Evolutionary conservation across 2,888 invertebrate genomes (phyloP).

Genomic region (Drosophila koepferae): DNA sequence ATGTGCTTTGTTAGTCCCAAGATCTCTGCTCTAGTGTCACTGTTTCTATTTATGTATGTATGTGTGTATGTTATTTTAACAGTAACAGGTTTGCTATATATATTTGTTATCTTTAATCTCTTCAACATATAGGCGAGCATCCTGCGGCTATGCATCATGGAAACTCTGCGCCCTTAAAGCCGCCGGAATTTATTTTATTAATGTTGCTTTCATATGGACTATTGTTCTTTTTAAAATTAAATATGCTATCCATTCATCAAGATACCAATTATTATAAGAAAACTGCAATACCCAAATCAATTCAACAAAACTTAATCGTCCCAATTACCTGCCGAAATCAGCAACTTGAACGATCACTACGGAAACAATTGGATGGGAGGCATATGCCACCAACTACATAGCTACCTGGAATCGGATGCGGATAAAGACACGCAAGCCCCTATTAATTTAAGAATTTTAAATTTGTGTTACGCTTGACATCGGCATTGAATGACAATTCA

Average conservation of each 20-base stretch:
- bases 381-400: slow-evolving; percentile 54
- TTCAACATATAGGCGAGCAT: slow-evolving; percentile 89
- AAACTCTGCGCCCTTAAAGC: slow-evolving; percentile 78
- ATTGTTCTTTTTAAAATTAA: slow-evolving; percentile 60
- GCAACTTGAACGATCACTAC: not conserved
- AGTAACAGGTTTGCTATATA: not conserved
- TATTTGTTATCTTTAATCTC: not conserved
- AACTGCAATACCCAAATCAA: slow-evolving; percentile 7
- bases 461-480: slow-evolving; percentile 30
- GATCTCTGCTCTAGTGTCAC: too few relatives aligned
- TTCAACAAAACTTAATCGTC: not conserved
- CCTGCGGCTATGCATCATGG: slow-evolving; percentile 95
- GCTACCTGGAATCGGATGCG: slow-evolving; percentile 23
- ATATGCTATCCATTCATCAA: slow-evolving; percentile 5
- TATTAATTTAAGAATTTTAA: slow-evolving; percentile 13
- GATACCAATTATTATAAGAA: slow-evolving; percentile 4
- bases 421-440: not conserved
- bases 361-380: not conserved
- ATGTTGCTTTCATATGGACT: slow-evolving; percentile 73
- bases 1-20: too few relatives aligned
- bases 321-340: slow-evolving; percentile 1
- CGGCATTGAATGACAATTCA: too few relatives aligned
- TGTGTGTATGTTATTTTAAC: not conserved
- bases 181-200: slow-evolving; percentile 71
- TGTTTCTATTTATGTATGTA: too few relatives aligned